Evolutionary conservation across 2,888 invertebrate genomes (phyloP).

Genomic region (Eupsilia transversa): DNA sequence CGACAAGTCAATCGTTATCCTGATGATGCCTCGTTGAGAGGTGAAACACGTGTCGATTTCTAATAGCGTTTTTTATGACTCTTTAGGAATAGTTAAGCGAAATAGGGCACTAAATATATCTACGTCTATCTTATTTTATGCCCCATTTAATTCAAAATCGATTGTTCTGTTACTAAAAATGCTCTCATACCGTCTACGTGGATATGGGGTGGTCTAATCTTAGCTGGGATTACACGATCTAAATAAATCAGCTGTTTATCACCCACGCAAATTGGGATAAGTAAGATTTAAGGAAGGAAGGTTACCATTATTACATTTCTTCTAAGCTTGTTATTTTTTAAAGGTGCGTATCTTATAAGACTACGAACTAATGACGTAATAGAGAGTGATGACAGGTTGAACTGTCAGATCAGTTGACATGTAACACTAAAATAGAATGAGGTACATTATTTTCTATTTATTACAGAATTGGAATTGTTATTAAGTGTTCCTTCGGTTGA

Average conservation of each 20-base stretch:
- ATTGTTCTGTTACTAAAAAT: neutral
- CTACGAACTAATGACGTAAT: neutral
- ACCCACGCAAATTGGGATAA: slow-evolving; percentile 58
- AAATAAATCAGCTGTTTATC: slow-evolving; percentile 60
- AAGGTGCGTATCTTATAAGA: neutral
- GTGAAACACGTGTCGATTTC: too few species aligned
- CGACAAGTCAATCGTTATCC: too few species aligned
- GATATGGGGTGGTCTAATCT: slow-evolving; percentile 41
- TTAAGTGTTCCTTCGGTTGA: too few species aligned
- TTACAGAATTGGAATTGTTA: too few species aligned
- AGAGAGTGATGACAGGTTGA: neutral
- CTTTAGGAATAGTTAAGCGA: too few species aligned
- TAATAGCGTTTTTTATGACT: too few species aligned
- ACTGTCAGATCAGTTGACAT: slow-evolving; percentile 12
- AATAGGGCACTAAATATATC: too few species aligned
- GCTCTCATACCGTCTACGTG: slow-evolving; percentile 10
- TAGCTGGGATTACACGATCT: slow-evolving; percentile 43
- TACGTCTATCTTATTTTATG: too few species aligned
- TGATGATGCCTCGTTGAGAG: too few species aligned
- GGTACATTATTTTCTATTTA: too few species aligned
- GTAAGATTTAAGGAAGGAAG: slow-evolving; percentile 54
- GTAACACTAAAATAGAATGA: neutral
- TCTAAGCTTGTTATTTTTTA: slow-evolving; percentile 26
- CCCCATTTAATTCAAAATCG: slow-evolving; percentile 5
- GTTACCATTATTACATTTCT: slow-evolving; percentile 45